Percentiles rank a stretch among this genome's conserved stretches.
Conservation (phyloP, 2,113 vertebrate species). For the Paratilapia polleni region DNA sequence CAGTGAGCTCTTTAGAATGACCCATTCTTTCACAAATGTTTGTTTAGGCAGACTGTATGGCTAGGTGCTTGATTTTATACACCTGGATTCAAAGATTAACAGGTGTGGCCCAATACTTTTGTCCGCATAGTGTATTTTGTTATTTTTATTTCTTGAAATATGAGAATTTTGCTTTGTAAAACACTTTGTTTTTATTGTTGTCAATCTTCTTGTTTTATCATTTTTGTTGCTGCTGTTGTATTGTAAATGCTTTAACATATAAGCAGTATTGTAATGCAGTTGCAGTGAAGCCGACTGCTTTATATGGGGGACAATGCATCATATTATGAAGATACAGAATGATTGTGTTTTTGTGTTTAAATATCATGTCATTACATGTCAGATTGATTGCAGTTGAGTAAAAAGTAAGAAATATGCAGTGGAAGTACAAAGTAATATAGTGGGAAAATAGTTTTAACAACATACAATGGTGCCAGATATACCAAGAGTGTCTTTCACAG, state of each 20-base stretch:
- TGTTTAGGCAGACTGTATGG: too few relatives aligned
- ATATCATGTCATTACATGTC: neutral
- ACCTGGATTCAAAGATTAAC: too few relatives aligned
- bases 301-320: neutral
- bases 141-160: neutral
- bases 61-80: too few relatives aligned
- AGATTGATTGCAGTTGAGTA: neutral
- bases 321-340: neutral
- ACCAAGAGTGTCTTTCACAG: neutral
- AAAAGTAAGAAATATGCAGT: neutral
- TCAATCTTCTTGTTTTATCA: neutral
- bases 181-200: neutral
- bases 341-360: rapidly evolving
- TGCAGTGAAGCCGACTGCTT: neutral
- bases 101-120: too few relatives aligned
- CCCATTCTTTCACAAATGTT: too few relatives aligned
- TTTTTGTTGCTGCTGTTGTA: neutral
- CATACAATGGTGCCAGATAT: neutral
- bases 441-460: neutral
- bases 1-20: too few relatives aligned
- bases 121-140: too few relatives aligned
- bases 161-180: neutral
- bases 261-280: neutral
- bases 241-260: neutral
- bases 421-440: too few relatives aligned